Conservation (phyloP, 2,113 vertebrate species). For the Regulus satrapa region DNA sequence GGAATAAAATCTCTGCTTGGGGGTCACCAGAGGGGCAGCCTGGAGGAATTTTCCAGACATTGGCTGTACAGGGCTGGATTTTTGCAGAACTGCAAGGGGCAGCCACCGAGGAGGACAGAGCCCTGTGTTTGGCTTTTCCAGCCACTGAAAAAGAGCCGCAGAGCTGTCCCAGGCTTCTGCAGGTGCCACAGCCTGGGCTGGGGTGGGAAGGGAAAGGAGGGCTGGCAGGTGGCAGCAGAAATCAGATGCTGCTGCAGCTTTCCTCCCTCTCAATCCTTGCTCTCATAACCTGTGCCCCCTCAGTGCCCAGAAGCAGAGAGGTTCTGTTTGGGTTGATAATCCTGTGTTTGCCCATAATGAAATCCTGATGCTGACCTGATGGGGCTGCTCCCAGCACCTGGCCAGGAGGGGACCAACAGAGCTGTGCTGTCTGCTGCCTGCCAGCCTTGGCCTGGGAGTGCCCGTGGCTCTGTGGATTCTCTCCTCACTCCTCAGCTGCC, state of each 20-base stretch:
- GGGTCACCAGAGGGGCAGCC: background rate
- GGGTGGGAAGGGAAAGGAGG: background rate
- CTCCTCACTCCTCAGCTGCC: background rate
- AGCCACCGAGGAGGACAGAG: background rate
- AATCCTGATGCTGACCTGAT: rapidly evolving
- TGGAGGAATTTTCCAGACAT: background rate
- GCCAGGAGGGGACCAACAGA: background rate
- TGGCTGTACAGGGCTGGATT: background rate
- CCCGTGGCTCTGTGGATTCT: rapidly evolving
- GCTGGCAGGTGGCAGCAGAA: background rate
- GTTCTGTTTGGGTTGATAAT: background rate
- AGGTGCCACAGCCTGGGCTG: background rate
- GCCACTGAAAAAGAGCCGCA: too few species aligned
- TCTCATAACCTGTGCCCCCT: background rate
- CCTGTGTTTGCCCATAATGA: rapidly evolving
- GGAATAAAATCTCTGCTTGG: background rate
- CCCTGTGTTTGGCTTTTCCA: background rate
- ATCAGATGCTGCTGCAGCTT: background rate
- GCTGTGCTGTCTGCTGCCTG: background rate
- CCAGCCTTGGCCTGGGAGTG: background rate
- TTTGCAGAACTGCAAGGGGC: background rate
- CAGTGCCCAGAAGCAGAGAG: background rate
- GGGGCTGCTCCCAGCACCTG: background rate
- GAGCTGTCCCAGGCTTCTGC: background rate
- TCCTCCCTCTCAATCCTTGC: background rate